phyloP scores from a whole-genome alignment of 1,140 invertebrate genomes.

The Drosophila athabasca region DNA sequence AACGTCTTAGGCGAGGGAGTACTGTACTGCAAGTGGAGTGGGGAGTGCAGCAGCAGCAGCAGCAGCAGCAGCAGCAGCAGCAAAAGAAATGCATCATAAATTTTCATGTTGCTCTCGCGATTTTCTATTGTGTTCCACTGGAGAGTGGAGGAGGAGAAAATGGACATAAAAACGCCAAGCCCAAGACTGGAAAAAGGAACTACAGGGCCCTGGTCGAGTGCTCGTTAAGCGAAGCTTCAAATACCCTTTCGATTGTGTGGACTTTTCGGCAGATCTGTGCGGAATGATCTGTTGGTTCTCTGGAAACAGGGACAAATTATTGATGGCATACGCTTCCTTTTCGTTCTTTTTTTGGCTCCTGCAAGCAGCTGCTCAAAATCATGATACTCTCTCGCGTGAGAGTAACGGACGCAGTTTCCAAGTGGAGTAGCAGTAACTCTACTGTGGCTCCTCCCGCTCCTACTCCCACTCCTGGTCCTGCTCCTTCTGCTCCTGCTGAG shows the following conservation, averaged over 20 bases:
- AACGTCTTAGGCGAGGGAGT: conserved; percentile 47
- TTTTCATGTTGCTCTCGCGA: conserved; percentile 78
- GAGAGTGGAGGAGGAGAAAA: conserved; percentile 19
- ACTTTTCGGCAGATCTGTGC: too few relatives aligned
- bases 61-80: conserved; percentile 11
- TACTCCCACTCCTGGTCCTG: conserved; percentile 12
- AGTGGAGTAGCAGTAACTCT: conserved; percentile 48
- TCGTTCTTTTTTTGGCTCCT: too few relatives aligned
- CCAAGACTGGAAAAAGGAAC: conserved; percentile 48
- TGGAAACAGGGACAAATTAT: too few relatives aligned
- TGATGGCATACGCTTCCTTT: too few relatives aligned
- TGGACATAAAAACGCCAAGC: conserved; percentile 64
- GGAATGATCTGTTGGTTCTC: too few relatives aligned
- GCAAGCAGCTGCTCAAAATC: too few relatives aligned
- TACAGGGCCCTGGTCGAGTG: too few relatives aligned
- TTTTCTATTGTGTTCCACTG: conserved; percentile 71
- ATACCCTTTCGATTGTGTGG: too few relatives aligned
- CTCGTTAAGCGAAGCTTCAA: too few relatives aligned
- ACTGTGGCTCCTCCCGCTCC: conserved; percentile 4
- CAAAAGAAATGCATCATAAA: conserved; percentile 74
- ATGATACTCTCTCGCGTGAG: too few relatives aligned
- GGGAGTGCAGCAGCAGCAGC: background rate
- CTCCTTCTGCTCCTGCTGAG: conserved; percentile 45
- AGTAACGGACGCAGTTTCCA: conserved; percentile 36
- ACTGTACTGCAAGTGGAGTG: conserved; percentile 17